These are phyloP conservation scores for Orthonyx spaldingii DNA, from an alignment of 2,113 vertebrate genomes.

Conservation along the genomic window DNA sequence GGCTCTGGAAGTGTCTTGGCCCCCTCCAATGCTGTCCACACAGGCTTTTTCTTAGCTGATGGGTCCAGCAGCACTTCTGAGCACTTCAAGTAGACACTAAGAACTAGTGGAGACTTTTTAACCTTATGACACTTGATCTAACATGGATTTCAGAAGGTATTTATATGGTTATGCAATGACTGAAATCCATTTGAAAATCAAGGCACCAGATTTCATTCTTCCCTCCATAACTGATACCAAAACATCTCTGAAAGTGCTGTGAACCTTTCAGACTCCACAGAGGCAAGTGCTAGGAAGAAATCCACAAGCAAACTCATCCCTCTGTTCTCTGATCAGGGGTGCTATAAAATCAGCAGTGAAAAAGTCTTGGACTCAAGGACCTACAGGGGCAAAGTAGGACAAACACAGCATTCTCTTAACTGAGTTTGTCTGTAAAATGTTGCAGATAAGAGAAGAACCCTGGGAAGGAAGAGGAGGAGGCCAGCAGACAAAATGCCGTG, in stretches of 20 bases:
- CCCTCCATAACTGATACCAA: neutral
- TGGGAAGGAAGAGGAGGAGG: neutral
- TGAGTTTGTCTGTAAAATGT: neutral
- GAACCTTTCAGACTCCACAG: neutral
- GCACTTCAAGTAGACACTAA: neutral
- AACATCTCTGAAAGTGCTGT: neutral
- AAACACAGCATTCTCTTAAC: neutral
- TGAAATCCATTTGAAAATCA: neutral
- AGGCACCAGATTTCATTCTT: neutral
- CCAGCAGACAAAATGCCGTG: neutral
- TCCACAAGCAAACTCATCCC: rapidly evolving
- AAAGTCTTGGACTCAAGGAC: neutral
- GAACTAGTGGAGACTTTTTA: neutral
- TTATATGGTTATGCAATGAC: neutral
- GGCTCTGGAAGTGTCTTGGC: neutral
- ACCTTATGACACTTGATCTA: neutral
- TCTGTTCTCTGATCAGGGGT: neutral
- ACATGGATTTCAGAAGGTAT: neutral
- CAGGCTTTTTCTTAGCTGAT: neutral
- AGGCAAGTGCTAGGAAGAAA: neutral
- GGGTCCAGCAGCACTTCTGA: neutral
- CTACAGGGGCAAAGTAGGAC: neutral
- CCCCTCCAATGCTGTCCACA: neutral
- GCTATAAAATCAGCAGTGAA: neutral
- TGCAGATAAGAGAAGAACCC: neutral